Conservation (phyloP, 2,888 invertebrate genomes). For the Idaea biselata region DNA sequence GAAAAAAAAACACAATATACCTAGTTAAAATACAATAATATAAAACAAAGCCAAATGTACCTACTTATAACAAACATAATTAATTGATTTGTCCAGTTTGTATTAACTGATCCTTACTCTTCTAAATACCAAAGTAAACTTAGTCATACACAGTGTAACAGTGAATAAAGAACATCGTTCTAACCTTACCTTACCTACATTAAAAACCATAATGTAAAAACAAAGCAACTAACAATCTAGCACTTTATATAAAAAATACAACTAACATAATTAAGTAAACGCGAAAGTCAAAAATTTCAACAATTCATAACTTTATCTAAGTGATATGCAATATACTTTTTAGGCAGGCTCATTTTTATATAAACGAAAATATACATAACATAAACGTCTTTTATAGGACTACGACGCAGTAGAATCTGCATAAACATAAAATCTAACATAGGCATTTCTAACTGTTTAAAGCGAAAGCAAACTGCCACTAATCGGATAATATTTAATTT, state of each 20-base stretch:
- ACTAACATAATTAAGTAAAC: conserved; percentile 26
- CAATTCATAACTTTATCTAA: conserved; percentile 59
- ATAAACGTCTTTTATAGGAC: neutral
- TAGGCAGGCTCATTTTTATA: conserved; percentile 64
- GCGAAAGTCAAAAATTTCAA: conserved; percentile 43
- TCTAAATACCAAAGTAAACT: neutral
- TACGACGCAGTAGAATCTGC: conserved; percentile 7
- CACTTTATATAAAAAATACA: conserved; percentile 41
- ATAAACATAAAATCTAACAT: conserved; percentile 15
- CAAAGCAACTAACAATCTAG: conserved; percentile 40
- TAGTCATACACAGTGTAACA: conserved; percentile 8
- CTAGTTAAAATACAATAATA: too few species aligned
- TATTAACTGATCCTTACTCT: too few species aligned
- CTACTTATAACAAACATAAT: neutral
- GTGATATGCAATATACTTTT: conserved; percentile 77
- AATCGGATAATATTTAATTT: conserved; percentile 5
- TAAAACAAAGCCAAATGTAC: neutral
- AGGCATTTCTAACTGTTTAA: conserved; percentile 7
- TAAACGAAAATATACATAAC: conserved; percentile 19
- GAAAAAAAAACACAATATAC: too few species aligned
- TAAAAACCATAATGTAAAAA: conserved; percentile 31
- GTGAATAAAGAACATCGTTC: conserved; percentile 17
- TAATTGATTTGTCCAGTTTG: too few species aligned
- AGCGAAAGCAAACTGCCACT: conserved; percentile 25
- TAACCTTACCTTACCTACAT: conserved; percentile 24